Evolutionary conservation across 2,797 vertebrate species (phyloP).

Genomic region (Avahi laniger): DNA sequence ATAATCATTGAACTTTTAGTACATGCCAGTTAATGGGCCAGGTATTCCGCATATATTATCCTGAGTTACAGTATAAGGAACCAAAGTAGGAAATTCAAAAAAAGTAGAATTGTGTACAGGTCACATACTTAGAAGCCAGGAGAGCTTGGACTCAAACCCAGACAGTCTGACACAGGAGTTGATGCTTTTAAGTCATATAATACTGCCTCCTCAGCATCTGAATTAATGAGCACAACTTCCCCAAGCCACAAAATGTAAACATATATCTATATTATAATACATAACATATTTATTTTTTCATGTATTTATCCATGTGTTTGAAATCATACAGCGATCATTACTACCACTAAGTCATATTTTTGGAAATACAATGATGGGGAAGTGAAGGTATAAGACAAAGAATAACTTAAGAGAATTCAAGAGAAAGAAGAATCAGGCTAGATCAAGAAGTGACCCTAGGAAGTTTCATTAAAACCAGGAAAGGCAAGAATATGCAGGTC

Average conservation of each 20-base stretch:
- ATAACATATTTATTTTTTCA: not conserved
- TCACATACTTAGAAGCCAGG: not conserved
- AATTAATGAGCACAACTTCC: not conserved
- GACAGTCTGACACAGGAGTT: not conserved
- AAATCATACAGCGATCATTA: not conserved
- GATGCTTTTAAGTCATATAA: not conserved
- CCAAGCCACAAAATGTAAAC: not conserved
- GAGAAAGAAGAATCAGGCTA: not conserved
- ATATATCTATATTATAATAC: not conserved
- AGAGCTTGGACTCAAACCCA: not conserved
- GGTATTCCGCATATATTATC: not conserved
- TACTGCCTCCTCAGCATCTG: not conserved
- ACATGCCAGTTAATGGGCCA: not conserved
- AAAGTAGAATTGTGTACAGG: not conserved
- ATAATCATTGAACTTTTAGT: not conserved
- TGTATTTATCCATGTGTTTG: not conserved
- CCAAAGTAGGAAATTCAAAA: not conserved
- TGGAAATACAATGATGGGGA: not conserved
- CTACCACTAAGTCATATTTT: not conserved
- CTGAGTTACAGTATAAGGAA: not conserved
- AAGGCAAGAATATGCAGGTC: not conserved
- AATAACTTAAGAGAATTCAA: not conserved
- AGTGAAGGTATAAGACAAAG: not conserved
- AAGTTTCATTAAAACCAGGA: not conserved
- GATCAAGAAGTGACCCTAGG: not conserved